phyloP scores from a whole-genome alignment of 2,797 vertebrate genomes.

The Spheniscus humboldti region DNA sequence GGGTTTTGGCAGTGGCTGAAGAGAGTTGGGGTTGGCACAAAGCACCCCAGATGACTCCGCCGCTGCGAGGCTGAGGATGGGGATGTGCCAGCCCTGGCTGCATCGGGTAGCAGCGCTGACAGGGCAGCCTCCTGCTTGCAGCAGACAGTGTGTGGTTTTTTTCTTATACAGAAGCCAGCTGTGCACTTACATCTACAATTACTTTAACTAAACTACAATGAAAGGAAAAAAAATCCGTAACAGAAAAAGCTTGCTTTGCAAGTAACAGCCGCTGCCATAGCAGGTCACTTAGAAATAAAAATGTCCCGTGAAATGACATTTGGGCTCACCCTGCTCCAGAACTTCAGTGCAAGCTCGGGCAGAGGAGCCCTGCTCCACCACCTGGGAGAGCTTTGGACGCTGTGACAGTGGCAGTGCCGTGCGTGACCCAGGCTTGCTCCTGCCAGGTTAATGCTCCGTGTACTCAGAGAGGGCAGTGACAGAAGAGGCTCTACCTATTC shows the following conservation, averaged over 20 bases:
- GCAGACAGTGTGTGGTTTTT: accelerated
- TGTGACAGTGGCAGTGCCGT: neutral
- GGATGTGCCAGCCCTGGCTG: neutral
- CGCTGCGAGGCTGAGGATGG: neutral
- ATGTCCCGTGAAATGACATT: neutral
- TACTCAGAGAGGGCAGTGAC: neutral
- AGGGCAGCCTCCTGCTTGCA: neutral
- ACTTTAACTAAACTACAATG: neutral
- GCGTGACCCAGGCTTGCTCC: neutral
- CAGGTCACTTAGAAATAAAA: neutral
- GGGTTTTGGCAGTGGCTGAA: neutral
- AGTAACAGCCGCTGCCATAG: neutral
- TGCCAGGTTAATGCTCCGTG: neutral
- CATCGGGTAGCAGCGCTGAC: accelerated
- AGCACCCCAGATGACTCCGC: neutral
- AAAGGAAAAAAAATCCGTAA: accelerated
- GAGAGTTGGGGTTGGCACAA: neutral
- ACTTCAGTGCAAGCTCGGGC: neutral
- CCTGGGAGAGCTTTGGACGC: neutral
- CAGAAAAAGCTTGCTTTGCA: neutral
- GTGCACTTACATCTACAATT: neutral
- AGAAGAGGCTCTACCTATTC: neutral
- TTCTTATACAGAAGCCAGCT: neutral
- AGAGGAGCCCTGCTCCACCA: neutral
- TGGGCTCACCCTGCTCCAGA: neutral